Percentiles rank a stretch among this genome's conserved stretches.
phyloP scores from a whole-genome alignment of 2,113 vertebrate species.

The Phalacrocorax brasilianus region DNA sequence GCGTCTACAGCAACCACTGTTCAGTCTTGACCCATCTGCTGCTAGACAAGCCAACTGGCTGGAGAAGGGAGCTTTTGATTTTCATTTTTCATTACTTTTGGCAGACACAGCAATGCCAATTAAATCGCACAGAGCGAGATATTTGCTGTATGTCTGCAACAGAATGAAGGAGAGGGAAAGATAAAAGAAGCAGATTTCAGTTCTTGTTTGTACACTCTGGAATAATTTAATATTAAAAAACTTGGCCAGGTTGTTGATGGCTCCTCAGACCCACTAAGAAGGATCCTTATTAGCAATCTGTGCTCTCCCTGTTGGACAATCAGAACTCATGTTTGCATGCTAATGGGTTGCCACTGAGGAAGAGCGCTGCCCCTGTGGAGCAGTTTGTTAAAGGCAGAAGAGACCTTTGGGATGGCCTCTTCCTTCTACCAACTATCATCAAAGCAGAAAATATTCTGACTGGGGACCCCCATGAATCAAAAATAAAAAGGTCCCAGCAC shows the following conservation, averaged over 20 bases:
- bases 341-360: neutral
- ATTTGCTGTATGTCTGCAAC: neutral
- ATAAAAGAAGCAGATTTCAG: neutral
- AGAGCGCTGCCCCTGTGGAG: neutral
- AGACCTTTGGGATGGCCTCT: neutral
- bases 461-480: neutral
- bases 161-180: neutral
- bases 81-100: neutral
- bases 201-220: neutral
- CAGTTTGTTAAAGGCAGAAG: neutral
- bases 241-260: neutral
- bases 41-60: neutral
- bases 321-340: neutral
- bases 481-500: neutral
- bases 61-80: neutral
- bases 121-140: fast-evolving
- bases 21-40: neutral
- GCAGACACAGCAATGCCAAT: neutral
- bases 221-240: neutral
- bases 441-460: neutral
- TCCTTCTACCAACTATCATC: neutral
- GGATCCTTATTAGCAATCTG: neutral
- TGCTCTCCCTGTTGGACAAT: neutral
- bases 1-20: neutral
- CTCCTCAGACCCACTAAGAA: neutral